Conservation (phyloP, 2,113 vertebrate species). For the Aythya baeri region DNA sequence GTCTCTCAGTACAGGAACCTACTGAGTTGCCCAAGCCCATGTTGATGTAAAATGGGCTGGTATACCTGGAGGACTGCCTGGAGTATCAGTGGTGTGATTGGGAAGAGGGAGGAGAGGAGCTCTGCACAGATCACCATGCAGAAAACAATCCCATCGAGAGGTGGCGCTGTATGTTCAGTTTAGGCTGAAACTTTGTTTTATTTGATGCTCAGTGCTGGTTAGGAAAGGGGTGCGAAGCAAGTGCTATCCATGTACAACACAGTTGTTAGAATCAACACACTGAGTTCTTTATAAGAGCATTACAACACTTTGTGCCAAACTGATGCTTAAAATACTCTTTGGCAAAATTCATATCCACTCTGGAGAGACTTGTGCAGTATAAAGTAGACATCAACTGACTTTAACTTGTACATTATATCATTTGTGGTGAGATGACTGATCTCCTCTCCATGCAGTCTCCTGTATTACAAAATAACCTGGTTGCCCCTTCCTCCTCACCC, state of each 20-base stretch:
- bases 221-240: neutral
- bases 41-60: neutral
- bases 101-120: neutral
- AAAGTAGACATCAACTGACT: neutral
- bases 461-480: neutral
- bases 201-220: neutral
- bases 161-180: neutral
- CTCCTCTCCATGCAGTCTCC: neutral
- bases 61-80: no score
- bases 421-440: neutral
- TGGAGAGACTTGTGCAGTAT: neutral
- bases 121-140: neutral
- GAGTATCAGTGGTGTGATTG: fast-evolving
- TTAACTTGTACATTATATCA: neutral
- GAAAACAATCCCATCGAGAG: conserved; percentile 22
- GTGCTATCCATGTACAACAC: neutral
- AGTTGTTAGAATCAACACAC: neutral
- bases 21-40: neutral
- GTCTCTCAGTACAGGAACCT: fast-evolving
- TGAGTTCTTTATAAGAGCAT: neutral
- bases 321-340: neutral
- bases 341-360: neutral
- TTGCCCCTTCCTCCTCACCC: no score
- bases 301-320: neutral
- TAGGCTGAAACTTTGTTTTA: neutral